Conservation (phyloP, 2,797 vertebrate genomes). For the Enteromius thamalakanensis region DNA sequence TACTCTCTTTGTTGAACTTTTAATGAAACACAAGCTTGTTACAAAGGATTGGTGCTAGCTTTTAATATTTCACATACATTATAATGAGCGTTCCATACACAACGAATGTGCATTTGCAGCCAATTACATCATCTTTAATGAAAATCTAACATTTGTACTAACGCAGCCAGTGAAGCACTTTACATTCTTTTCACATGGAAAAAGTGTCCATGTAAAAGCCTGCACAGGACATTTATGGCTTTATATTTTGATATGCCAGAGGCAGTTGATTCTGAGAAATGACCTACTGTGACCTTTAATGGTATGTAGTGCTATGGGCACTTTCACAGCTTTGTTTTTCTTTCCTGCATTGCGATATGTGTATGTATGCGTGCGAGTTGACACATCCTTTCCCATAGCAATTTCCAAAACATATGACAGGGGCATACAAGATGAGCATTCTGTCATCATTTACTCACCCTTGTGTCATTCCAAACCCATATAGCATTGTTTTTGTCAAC, state of each 20-base stretch:
- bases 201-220: conserved; percentile 55
- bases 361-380: conserved; percentile 16
- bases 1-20: conserved; percentile 25
- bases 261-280: conserved; percentile 69
- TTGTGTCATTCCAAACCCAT: neutral
- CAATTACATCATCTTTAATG: conserved; percentile 31
- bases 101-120: neutral
- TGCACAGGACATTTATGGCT: conserved; percentile 61
- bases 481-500: neutral
- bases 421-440: conserved; percentile 1
- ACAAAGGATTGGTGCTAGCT: neutral
- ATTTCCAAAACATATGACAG: neutral
- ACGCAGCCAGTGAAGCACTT: neutral
- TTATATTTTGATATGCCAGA: conserved; percentile 60
- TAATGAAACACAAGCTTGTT: conserved; percentile 37
- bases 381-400: neutral
- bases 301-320: conserved; percentile 61
- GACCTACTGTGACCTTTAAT: conserved; percentile 71
- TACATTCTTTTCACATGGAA: conserved; percentile 57
- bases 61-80: conserved; percentile 38
- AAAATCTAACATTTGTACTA: conserved; percentile 2
- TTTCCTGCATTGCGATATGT: conserved; percentile 25
- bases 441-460: neutral
- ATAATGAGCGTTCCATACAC: conserved; percentile 14
- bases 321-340: conserved; percentile 33